Conservation (phyloP, 1,140 invertebrate species). For the Diuraphis noxia region DNA sequence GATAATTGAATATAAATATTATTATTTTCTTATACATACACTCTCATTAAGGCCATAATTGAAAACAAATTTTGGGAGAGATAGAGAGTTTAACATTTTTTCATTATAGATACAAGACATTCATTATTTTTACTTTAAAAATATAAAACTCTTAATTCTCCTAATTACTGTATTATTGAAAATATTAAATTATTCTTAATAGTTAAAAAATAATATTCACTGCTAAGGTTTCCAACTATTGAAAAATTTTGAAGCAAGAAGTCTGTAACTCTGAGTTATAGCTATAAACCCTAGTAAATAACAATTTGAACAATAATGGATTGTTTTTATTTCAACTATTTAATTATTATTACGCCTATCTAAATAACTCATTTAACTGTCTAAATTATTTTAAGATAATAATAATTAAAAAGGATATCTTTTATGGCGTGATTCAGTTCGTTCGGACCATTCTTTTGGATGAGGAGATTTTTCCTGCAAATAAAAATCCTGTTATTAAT, state of each 20-base stretch:
- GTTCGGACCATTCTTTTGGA: slow-evolving; percentile 34
- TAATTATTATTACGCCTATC: background rate
- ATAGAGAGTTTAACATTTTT: too few relatives aligned
- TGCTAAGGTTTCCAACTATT: too few relatives aligned
- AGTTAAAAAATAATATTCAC: too few relatives aligned
- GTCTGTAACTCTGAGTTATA: too few relatives aligned
- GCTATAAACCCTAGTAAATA: background rate
- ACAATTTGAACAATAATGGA: background rate
- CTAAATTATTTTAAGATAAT: background rate
- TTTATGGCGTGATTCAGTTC: slow-evolving; percentile 44
- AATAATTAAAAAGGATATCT: slow-evolving; percentile 43
- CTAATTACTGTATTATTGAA: too few relatives aligned
- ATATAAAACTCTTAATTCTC: too few relatives aligned
- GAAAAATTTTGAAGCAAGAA: too few relatives aligned
- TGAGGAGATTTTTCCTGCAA: slow-evolving; percentile 41
- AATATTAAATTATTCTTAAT: too few relatives aligned
- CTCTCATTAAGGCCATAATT: too few relatives aligned
- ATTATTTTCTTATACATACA: background rate
- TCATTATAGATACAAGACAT: too few relatives aligned
- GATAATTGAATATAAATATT: background rate
- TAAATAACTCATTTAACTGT: background rate
- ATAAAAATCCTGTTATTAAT: background rate
- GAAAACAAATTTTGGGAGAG: too few relatives aligned
- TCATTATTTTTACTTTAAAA: too few relatives aligned
- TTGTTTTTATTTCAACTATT: background rate